Evolutionary conservation across 2,888 invertebrate genomes (phyloP).

Genomic region (Acholoe squamosa): DNA sequence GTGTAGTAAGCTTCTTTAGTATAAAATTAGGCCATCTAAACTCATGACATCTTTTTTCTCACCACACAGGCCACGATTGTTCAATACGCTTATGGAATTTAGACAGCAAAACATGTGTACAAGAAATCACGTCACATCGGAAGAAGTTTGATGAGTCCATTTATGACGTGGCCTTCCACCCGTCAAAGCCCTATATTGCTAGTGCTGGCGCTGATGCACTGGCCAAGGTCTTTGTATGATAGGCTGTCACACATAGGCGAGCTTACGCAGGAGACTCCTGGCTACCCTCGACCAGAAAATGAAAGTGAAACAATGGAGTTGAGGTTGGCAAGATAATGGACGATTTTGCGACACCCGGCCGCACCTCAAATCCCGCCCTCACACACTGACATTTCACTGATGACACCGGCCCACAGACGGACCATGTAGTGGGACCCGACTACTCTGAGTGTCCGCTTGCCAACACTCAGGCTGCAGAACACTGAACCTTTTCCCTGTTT

Average conservation of each 20-base stretch:
- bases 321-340: neutral
- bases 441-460: neutral
- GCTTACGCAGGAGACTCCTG: neutral
- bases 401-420: neutral
- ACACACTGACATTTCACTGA: slow-evolving; percentile 10
- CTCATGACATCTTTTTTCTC: slow-evolving; percentile 42
- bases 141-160: slow-evolving; percentile 99
- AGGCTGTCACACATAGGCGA: slow-evolving; percentile 58
- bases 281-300: neutral
- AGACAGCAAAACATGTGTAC: slow-evolving; percentile 98
- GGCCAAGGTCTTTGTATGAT: slow-evolving; percentile 94
- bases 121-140: slow-evolving; percentile 99
- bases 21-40: no score
- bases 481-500: neutral
- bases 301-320: neutral
- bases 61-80: slow-evolving; percentile 85
- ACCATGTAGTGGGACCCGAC: neutral
- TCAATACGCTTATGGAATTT: slow-evolving; percentile 86
- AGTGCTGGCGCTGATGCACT: slow-evolving; percentile 99
- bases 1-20: no score
- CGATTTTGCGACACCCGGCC: slow-evolving; percentile 15
- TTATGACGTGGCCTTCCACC: slow-evolving; percentile 99
- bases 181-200: slow-evolving; percentile 98
- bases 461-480: neutral
- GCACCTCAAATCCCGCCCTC: neutral